A percentile compares a stretch with the other conserved stretches of the same genome.
Conservation (phyloP, 2,797 vertebrate species). For the Otus scops region DNA sequence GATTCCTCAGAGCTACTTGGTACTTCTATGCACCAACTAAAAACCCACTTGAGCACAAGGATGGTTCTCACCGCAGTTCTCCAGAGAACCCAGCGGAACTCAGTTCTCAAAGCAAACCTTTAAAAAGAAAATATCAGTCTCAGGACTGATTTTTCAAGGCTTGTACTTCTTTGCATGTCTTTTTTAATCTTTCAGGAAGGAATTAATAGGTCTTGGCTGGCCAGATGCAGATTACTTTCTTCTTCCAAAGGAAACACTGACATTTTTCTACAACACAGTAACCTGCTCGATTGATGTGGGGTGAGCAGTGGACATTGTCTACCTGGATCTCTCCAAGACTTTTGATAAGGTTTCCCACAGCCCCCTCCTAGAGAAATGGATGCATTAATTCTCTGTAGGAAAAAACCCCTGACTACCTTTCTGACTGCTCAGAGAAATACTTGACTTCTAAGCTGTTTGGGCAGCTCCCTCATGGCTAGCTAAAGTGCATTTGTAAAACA, state of each 20-base stretch:
- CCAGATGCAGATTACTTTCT: not conserved
- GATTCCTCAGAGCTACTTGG: not conserved
- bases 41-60: not conserved
- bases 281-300: not conserved
- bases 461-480: not conserved
- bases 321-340: not conserved
- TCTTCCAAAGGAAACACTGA: not conserved
- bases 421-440: not conserved
- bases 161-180: not conserved
- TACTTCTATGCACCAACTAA: not conserved
- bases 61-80: not conserved
- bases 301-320: not conserved
- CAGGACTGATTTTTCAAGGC: not conserved
- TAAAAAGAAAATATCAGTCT: not conserved
- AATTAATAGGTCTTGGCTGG: not conserved
- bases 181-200: not conserved
- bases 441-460: not conserved
- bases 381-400: not conserved
- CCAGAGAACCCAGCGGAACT: not conserved
- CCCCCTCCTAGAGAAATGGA: not conserved
- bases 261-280: not conserved
- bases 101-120: not conserved
- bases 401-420: not conserved
- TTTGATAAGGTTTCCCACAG: not conserved
- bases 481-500: not conserved